Percentiles rank a stretch among this genome's conserved stretches.
phyloP scores from a whole-genome alignment of 2,797 vertebrate species.

The Rhodeus uyekii region DNA sequence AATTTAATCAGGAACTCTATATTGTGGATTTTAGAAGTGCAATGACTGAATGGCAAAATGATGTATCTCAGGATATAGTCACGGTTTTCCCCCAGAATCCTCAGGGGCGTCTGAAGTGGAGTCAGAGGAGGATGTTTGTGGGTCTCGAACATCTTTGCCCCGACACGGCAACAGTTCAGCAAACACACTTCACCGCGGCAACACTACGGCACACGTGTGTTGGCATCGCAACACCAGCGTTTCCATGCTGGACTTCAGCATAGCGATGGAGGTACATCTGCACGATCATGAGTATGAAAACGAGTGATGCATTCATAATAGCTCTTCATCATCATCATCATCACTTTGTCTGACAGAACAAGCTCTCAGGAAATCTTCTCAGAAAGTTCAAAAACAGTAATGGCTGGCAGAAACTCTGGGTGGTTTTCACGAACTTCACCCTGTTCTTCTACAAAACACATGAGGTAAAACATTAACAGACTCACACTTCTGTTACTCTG shows the following conservation, averaged over 20 bases:
- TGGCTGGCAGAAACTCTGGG: conserved; percentile 99
- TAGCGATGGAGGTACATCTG: conserved; percentile 93
- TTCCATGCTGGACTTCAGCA: conserved; percentile 98
- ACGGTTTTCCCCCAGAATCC: conserved; percentile 83
- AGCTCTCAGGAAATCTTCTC: conserved; percentile 93
- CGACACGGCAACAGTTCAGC: conserved; percentile 71
- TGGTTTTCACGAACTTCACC: conserved; percentile 98
- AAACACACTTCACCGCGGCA: conserved; percentile 87
- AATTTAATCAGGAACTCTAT: not conserved
- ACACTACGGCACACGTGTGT: conserved; percentile 98
- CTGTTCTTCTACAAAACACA: conserved; percentile 99
- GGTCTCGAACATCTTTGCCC: conserved; percentile 86
- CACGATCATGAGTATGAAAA: conserved; percentile 77
- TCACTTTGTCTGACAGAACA: conserved; percentile 82
- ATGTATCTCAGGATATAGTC: not conserved
- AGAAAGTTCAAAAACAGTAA: conserved; percentile 99
- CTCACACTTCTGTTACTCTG: conserved; percentile 26
- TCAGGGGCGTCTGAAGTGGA: conserved; percentile 89
- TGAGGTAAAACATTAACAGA: conserved; percentile 76
- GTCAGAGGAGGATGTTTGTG: conserved; percentile 91
- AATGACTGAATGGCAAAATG: not conserved
- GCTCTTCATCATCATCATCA: conserved; percentile 60
- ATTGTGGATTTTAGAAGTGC: not conserved
- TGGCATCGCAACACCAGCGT: conserved; percentile 99
- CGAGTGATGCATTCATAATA: not conserved